Conservation (phyloP, 2,888 invertebrate genomes). For the Perizoma flavofasciatum region DNA sequence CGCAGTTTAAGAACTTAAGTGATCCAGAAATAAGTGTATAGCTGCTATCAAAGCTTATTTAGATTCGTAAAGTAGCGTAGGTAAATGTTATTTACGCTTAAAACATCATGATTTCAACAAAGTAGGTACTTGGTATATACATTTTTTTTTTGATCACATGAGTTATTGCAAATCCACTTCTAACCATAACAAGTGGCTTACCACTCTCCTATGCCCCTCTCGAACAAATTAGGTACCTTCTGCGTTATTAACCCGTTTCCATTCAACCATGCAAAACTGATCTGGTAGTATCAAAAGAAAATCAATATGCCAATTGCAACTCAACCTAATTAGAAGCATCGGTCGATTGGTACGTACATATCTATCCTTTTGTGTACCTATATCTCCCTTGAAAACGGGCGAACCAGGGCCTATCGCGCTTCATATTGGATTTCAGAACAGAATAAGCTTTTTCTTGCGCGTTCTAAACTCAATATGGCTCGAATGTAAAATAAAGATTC, state of each 20-base stretch:
- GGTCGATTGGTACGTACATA: conserved; percentile 14
- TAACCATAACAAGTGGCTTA: too few species aligned
- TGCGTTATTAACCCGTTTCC: conserved; percentile 1
- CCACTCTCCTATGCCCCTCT: background rate
- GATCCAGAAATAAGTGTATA: background rate
- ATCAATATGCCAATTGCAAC: conserved; percentile 10
- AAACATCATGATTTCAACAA: too few species aligned
- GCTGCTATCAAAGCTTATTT: background rate
- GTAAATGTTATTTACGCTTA: too few species aligned
- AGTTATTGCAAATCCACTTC: too few species aligned
- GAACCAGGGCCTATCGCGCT: background rate
- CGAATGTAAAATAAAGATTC: background rate
- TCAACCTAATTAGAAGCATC: conserved; percentile 12
- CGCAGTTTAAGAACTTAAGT: too few species aligned
- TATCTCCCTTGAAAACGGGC: background rate
- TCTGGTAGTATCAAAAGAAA: conserved; percentile 15
- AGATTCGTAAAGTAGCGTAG: too few species aligned
- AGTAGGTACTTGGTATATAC: too few species aligned
- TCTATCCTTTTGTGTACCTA: background rate
- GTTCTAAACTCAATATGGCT: background rate
- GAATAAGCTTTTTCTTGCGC: background rate
- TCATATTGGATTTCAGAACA: background rate
- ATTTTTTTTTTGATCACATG: too few species aligned
- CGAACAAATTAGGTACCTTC: conserved; percentile 13
- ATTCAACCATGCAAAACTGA: conserved; percentile 15